phyloP scores from a whole-genome alignment of 1,140 invertebrate genomes.

The Eriocheir sinensis region DNA sequence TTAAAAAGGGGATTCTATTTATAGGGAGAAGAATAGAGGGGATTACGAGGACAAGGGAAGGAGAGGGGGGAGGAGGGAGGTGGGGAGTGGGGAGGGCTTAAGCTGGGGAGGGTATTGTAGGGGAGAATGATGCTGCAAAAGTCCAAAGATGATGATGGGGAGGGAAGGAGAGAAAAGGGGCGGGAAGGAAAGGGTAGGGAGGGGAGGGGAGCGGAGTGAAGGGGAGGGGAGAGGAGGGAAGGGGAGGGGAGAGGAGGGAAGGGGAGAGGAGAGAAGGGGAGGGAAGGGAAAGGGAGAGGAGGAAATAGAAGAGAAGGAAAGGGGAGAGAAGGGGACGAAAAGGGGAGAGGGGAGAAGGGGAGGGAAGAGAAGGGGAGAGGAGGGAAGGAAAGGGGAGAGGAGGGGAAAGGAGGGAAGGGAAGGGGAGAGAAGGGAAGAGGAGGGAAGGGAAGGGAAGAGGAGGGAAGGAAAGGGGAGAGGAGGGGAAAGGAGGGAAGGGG shows the following conservation, averaged over 20 bases:
- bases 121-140: neutral
- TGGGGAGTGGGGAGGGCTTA: neutral
- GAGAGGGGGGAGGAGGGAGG: neutral
- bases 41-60: neutral
- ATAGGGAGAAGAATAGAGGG: too few species aligned
- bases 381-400: neutral
- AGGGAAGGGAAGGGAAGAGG: neutral
- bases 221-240: neutral
- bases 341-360: neutral
- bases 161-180: conserved; percentile 23
- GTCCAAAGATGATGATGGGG: neutral
- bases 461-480: neutral
- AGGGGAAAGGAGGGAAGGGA: neutral
- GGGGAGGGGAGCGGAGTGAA: neutral
- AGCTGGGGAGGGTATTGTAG: neutral
- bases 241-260: neutral
- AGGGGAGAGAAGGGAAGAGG: neutral
- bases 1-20: neutral
- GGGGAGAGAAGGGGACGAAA: neutral
- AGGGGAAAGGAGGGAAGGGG: neutral
- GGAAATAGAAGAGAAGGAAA: too few species aligned
- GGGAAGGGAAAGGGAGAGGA: neutral
- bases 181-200: neutral
- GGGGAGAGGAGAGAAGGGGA: neutral
- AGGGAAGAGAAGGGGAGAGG: neutral